Conservation (phyloP, 2,113 vertebrate genomes). For the human region GRCh38 chr2:207065001-207065500, state of each 20-base stretch:
- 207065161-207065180: background rate
- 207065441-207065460: background rate
- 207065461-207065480: background rate
- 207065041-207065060: background rate
- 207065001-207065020: background rate
- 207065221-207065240: background rate
- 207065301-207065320: background rate
- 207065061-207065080: background rate
- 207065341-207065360: background rate
- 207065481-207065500: background rate
- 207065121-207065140: background rate
- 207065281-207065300: background rate
- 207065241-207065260: background rate
- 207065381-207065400: background rate
- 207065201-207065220: background rate
- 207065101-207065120: background rate
- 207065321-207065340: background rate
- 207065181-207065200: background rate
- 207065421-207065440: background rate
- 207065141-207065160: background rate
- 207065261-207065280: background rate
- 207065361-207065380: background rate
- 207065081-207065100: background rate
- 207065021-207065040: background rate
- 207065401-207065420: background rate